Evolutionary conservation across 2,113 vertebrate genomes (phyloP).

Genomic region (Oreocharis arfaki): DNA sequence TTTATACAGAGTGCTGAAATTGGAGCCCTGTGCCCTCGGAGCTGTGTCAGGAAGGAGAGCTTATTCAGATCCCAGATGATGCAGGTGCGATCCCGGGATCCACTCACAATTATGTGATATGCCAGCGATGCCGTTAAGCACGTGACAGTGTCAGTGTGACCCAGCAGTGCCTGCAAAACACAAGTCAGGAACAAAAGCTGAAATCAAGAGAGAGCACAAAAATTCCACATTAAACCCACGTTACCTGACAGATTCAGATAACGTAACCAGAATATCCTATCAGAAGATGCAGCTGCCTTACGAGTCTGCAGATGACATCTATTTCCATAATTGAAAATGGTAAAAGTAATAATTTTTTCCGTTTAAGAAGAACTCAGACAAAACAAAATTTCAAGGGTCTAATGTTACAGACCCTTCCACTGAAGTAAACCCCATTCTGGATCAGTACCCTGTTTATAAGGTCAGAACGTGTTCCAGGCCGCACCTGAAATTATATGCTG

Average conservation of each 20-base stretch:
- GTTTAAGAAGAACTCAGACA: neutral
- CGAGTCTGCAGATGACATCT: neutral
- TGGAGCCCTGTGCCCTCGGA: slow-evolving; percentile 91
- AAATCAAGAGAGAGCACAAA: neutral
- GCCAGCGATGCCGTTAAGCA: slow-evolving; percentile 89
- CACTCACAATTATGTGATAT: slow-evolving; percentile 95
- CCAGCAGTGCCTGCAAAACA: slow-evolving; percentile 84
- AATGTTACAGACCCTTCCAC: neutral
- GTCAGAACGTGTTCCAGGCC: neutral
- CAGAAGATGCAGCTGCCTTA: neutral
- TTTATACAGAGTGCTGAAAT: slow-evolving; percentile 97
- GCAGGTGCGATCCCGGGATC: slow-evolving; percentile 94
- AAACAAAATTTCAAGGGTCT: neutral
- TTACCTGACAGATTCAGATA: neutral
- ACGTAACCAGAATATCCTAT: neutral
- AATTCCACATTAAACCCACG: neutral
- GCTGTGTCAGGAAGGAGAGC: slow-evolving; percentile 93
- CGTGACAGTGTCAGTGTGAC: slow-evolving; percentile 93
- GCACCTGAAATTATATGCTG: neutral
- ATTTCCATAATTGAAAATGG: neutral
- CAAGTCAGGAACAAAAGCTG: neutral
- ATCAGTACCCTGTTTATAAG: neutral
- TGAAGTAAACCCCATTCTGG: neutral
- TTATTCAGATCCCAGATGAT: slow-evolving; percentile 99
- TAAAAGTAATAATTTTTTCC: neutral